phyloP scores from a whole-genome alignment of 2,797 vertebrate species.

The Halcyon chelicuti region DNA sequence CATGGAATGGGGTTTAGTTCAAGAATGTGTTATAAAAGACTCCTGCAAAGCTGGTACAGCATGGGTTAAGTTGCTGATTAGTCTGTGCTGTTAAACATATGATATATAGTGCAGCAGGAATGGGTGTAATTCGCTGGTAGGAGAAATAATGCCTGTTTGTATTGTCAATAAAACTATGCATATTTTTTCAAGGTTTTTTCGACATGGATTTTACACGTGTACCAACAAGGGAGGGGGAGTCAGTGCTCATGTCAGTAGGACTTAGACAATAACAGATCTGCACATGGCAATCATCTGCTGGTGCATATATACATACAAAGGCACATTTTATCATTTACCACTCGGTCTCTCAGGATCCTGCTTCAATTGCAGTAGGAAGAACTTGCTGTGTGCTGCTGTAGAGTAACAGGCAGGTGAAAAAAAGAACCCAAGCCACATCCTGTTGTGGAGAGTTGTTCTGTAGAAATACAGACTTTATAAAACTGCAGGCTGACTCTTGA shows the following conservation, averaged over 20 bases:
- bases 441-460: slow-evolving; percentile 31
- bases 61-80: background rate
- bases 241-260: background rate
- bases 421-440: slow-evolving; percentile 37
- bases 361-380: slow-evolving; percentile 36
- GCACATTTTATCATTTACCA: background rate
- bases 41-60: background rate
- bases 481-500: background rate
- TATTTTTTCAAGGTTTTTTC: slow-evolving; percentile 12
- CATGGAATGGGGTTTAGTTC: background rate
- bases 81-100: background rate
- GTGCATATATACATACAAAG: background rate
- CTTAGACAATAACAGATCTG: background rate
- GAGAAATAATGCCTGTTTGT: slow-evolving; percentile 12
- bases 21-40: background rate
- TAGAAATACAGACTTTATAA: background rate
- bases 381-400: background rate
- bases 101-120: background rate
- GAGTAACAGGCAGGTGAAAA: background rate
- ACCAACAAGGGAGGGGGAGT: background rate
- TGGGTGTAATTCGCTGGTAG: background rate
- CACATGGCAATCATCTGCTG: background rate
- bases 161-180: background rate
- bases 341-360: background rate
- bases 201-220: background rate